Base-by-base conservation (phyloP, 2,888 invertebrate genomes). In the Agrypnus murinus region DNA sequence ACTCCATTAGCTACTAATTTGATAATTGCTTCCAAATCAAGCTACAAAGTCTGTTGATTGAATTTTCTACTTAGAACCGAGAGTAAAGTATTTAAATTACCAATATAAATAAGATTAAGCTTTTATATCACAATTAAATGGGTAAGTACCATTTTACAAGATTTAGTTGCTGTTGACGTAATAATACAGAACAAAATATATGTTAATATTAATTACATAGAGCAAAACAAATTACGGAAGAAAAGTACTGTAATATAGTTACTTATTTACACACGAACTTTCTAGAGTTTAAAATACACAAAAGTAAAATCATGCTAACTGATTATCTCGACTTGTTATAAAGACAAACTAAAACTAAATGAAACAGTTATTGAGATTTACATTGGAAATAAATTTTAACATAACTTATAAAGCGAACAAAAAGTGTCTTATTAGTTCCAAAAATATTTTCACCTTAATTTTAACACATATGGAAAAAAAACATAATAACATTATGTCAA, bases 21-120 rank as follows among this genome's bases (percentile, higher is more conserved):
- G 14, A 55, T 55, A 55, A 55, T 55, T 36, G 36, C 17, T 15
- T 36, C 15, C 36, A 9, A 55, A 55, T 55, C 55, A 55, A 53
- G 36, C 53, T 36, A 12, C 15, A 8, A 6, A n/a, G 32, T 53
- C 53, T 53, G 9, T 9, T 53, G 25, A 55, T 32, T 55, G 38
- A 19, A 36, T 36, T 55, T 55, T 36, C 25, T 48, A 10, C 10
- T 5, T 32, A 12, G 25, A 25, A 31, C 1, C 50, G 25, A 50
- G 5, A 10, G 10, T 10, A 10, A 10, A 19, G 19, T 46, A 10
- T 19, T 19, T 4, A 46, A 46, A 46, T 25, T 25, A 25, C 25
- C 25, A 25, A 25, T 25, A 25, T 25, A 25, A 25, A 25, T 25
- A 25, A 25, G 5, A 25, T 25, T 25, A 25, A 25, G 25, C 25